Percentiles rank a stretch among this genome's conserved stretches.
Conservation (phyloP, 92 coral and sea anemone genomes). For the Paramuricea clavata region DNA sequence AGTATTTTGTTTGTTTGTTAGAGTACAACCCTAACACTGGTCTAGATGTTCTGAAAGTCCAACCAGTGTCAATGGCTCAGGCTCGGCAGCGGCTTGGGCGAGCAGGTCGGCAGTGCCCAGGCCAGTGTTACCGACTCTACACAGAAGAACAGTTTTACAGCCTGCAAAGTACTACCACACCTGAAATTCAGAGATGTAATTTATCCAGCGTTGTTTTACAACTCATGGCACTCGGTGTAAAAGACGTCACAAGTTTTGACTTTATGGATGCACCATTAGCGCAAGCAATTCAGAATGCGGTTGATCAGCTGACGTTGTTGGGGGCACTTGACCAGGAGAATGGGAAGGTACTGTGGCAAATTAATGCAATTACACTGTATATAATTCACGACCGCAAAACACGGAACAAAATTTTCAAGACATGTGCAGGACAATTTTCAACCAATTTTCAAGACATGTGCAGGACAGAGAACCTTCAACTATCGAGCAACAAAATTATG, state of each 20-base stretch:
- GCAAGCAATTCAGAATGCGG: constrained; percentile 82
- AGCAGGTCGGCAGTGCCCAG: constrained; percentile 96
- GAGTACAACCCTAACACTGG: constrained; percentile 98
- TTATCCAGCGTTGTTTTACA: constrained; percentile 84
- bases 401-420: no score
- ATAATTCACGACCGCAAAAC: no score
- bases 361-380: no score
- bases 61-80: constrained; percentile 98
- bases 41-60: constrained; percentile 88
- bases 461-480: no score
- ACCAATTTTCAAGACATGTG: no score
- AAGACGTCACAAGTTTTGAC: constrained; percentile 81
- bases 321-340: constrained; percentile 78
- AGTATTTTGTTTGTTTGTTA: not conserved
- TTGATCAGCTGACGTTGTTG: constrained; percentile 76
- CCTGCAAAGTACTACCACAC: constrained; percentile 79
- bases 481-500: no score
- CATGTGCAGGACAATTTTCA: no score
- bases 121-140: constrained; percentile 91
- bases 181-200: constrained; percentile 95
- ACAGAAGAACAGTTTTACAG: constrained; percentile 96
- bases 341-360: constrained; percentile 21
- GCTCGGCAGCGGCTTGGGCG: constrained; percentile 96
- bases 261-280: constrained; percentile 86
- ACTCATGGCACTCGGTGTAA: constrained; percentile 88